Evolutionary conservation across 2,113 vertebrate genomes (phyloP).

Genomic region (Calyptommatus sinebrachiatus): DNA sequence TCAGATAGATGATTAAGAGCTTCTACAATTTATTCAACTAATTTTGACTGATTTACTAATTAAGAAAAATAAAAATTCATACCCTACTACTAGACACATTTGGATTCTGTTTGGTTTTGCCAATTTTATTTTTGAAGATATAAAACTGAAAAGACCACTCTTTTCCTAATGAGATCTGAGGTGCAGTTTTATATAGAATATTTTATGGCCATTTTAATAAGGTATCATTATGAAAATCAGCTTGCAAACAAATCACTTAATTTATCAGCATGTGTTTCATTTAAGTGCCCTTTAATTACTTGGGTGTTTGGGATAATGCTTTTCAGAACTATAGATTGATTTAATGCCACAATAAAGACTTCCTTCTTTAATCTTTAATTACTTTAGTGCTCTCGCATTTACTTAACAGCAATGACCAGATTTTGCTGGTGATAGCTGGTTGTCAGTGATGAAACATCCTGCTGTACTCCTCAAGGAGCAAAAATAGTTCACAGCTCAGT

Average conservation of each 20-base stretch:
- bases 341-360: conserved; percentile 60
- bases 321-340: conserved; percentile 63
- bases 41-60: background rate
- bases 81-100: background rate
- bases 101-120: background rate
- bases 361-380: conserved; percentile 63
- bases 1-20: background rate
- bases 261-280: conserved; percentile 53
- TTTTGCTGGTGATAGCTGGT: conserved; percentile 48
- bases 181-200: conserved; percentile 23
- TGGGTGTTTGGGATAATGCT: conserved; percentile 51
- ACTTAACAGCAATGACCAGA: conserved; percentile 49
- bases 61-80: background rate
- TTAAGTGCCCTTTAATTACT: conserved; percentile 62
- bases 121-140: background rate
- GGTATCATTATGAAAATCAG: conserved; percentile 47
- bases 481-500: conserved; percentile 26
- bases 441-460: conserved; percentile 40
- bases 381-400: conserved; percentile 52
- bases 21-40: background rate
- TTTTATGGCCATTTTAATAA: conserved; percentile 40
- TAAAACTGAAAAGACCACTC: conserved; percentile 59
- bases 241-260: conserved; percentile 53
- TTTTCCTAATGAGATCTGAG: conserved; percentile 14
- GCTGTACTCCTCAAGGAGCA: background rate